Base-by-base conservation (phyloP, 2,113 vertebrate genomes). In the Atrichornis clamosus region DNA sequence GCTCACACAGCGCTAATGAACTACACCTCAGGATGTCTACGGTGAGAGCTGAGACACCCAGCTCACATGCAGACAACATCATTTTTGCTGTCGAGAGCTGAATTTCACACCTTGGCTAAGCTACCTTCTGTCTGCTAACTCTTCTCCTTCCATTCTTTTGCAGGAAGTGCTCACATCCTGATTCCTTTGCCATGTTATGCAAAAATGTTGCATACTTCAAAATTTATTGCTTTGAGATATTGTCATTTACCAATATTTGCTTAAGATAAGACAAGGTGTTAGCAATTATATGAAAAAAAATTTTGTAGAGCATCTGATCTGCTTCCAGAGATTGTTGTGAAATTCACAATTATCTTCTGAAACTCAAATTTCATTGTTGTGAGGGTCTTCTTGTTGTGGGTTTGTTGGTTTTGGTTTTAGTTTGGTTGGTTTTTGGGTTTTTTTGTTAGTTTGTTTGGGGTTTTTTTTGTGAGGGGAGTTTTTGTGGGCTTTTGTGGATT, bases 1-100 rank as follows among this genome's bases (percentile, higher is more conserved):
- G n/a, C 30, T 55, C 20, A 49, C 19, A 26, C 15, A 35, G 50
- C 59, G 32, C 27, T 47, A 28, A 13, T 49, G 46, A 75, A 46
- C 16, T 19, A 2, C 35, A 18, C 15, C 35, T 56, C 56, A 7
- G 27, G 6, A 0, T 84, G 46, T 13, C 58, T 15, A 0, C 7
- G 7, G 3, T 11, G 50, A 65, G 59, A 84, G 50, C 64, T 73
- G 35, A 70, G 28, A 33, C 39, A 83, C 13, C 16, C 49, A 50
- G 27, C 59, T 74, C 5, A 28, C 13, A 22, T 0, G 10, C 26
- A 86, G 24, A 30, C 23, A 42, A 7, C 27, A 9, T 3, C 13
- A 11, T 13, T 70, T 64, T 33, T 65, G 19, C 59, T 58, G 41
- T 32, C 50, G 22, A 21, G 64, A 81, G 46, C n/a, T 53, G 60